phyloP scores from a whole-genome alignment of 2,113 vertebrate genomes.

The rat (Rattus norvegicus) region GRCr8 NC_086024.1:137885501-137886000 shows the following conservation, averaged over 20 bases:
- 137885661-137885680: neutral
- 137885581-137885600: neutral
- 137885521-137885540: neutral
- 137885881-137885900: neutral
- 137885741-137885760: neutral
- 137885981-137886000: conserved; percentile 84
- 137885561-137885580: neutral
- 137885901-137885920: neutral
- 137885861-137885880: neutral
- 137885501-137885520: neutral
- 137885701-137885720: neutral
- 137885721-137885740: neutral
- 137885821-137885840: neutral
- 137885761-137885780: neutral
- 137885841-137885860: too few species aligned
- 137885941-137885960: conserved; percentile 98
- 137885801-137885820: neutral
- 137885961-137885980: conserved; percentile 98
- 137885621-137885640: neutral
- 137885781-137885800: neutral
- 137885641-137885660: too few species aligned
- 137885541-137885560: neutral
- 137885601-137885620: neutral
- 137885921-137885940: conserved; percentile 10
- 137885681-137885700: neutral